phyloP scores from a whole-genome alignment of 1,140 invertebrate species.

The Portunus trituberculatus region DNA sequence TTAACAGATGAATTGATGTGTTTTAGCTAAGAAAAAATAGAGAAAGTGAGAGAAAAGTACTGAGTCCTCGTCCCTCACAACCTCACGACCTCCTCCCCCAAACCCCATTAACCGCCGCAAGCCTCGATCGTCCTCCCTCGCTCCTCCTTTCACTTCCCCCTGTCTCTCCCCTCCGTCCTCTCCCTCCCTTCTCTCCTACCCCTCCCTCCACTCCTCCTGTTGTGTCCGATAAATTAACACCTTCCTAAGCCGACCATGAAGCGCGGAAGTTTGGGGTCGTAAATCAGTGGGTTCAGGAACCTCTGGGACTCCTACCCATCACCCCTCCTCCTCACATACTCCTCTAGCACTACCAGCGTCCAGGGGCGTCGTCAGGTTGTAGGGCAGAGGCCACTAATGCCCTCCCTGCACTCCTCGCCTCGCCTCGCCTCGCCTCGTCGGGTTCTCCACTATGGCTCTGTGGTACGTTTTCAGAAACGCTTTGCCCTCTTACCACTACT shows the following conservation, averaged over 20 bases:
- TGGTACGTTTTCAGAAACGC: too few species aligned
- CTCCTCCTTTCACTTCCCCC: not conserved
- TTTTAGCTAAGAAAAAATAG: not conserved
- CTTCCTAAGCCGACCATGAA: slow-evolving; percentile 7
- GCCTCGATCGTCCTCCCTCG: not conserved
- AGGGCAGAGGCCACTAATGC: not conserved
- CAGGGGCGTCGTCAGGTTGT: too few species aligned
- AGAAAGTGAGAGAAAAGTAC: not conserved
- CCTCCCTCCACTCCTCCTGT: not conserved
- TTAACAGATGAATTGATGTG: not conserved
- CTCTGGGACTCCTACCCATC: not conserved
- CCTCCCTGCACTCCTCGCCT: not conserved
- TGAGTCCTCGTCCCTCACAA: not conserved
- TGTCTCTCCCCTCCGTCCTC: not conserved
- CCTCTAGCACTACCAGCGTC: too few species aligned
- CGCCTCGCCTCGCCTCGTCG: not conserved
- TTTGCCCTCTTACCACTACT: too few species aligned
- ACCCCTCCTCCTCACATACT: not conserved
- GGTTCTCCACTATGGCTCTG: not conserved
- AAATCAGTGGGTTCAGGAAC: slow-evolving; percentile 12
- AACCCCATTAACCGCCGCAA: not conserved
- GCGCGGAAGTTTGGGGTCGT: slow-evolving; percentile 7
- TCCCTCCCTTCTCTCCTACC: not conserved
- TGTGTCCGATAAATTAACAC: not conserved
- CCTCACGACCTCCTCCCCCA: not conserved